Evolutionary conservation across 2,113 vertebrate species (phyloP).

Genomic region (Elephas maximus): DNA sequence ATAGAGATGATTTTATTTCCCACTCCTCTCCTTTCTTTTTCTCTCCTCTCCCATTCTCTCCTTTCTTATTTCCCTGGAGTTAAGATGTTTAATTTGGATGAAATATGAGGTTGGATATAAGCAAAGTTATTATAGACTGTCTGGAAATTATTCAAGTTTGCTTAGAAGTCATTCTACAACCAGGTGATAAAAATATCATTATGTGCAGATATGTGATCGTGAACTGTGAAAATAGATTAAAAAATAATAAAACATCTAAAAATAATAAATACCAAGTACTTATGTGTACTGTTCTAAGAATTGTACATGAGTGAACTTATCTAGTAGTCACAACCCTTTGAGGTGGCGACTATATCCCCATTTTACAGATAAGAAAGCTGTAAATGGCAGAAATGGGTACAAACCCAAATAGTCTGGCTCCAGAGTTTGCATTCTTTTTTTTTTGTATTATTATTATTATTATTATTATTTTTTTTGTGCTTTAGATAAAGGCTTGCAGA

Average conservation of each 20-base stretch:
- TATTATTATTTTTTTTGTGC: too few species aligned
- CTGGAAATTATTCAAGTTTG: constrained; percentile 17
- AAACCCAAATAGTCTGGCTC: neutral
- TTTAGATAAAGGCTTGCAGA: too few species aligned
- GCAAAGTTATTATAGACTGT: neutral
- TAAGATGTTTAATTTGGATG: constrained; percentile 12
- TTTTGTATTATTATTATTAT: too few species aligned
- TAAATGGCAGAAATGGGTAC: neutral
- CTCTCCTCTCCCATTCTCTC: neutral
- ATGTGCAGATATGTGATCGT: constrained; percentile 14
- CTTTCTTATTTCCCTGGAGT: neutral
- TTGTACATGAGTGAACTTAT: constrained; percentile 17
- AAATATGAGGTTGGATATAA: neutral
- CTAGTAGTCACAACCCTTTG: neutral
- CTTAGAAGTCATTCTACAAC: neutral
- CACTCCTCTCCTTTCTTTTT: neutral
- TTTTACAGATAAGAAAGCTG: neutral
- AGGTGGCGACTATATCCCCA: neutral
- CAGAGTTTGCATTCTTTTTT: neutral
- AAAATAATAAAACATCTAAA: neutral
- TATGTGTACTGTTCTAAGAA: constrained; percentile 1
- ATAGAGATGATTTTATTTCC: neutral
- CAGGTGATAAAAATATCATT: constrained; percentile 33
- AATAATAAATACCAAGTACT: constrained; percentile 47
- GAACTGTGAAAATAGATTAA: constrained; percentile 52